These are phyloP conservation scores for Mizuhopecten yessoensis DNA, from an alignment of 1,140 invertebrate species.

Conservation along the genomic window DNA sequence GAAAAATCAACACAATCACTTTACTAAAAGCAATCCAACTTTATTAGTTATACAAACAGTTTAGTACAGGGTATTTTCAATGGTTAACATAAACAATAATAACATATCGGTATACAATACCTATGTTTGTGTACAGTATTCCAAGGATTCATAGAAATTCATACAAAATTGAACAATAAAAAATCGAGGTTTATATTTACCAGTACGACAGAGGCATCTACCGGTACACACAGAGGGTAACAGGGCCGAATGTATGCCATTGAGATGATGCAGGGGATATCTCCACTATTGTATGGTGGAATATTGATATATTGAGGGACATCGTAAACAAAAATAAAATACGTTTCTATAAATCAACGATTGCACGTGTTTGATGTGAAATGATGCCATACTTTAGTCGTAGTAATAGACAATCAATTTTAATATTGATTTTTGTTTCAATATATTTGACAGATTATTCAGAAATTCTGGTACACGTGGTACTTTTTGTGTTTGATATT, in stretches of 20 bases:
- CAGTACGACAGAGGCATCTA: neutral
- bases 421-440: too few relatives aligned
- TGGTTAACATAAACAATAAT: neutral
- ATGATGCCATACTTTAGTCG: too few relatives aligned
- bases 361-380: too few relatives aligned
- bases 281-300: too few relatives aligned
- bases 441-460: too few relatives aligned
- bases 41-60: conserved; percentile 4
- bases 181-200: neutral
- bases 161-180: conserved; percentile 16
- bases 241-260: neutral
- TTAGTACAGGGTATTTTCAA: neutral
- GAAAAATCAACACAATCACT: neutral
- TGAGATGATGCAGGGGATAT: too few relatives aligned
- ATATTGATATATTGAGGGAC: too few relatives aligned
- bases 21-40: conserved; percentile 35
- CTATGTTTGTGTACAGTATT: neutral
- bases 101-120: neutral
- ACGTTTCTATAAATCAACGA: too few relatives aligned
- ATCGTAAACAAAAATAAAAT: too few relatives aligned
- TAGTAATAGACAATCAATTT: too few relatives aligned
- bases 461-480: too few relatives aligned
- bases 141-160: neutral
- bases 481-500: too few relatives aligned
- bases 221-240: neutral